These are phyloP conservation scores for Bufo gargarizans DNA, from an alignment of 2,113 vertebrate genomes.

Conservation along the genomic window DNA sequence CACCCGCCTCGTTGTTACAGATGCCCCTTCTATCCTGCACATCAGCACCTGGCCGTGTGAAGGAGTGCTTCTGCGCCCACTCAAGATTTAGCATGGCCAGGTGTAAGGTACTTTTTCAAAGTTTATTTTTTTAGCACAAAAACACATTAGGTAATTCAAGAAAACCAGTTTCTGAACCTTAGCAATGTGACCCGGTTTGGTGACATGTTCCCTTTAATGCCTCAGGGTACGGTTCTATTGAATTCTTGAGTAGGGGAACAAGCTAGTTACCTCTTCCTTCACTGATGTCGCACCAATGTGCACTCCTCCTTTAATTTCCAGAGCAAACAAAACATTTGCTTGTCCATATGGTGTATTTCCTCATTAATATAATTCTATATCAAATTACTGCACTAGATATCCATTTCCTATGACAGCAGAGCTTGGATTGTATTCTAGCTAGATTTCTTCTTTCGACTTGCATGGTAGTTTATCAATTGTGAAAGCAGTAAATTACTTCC, in stretches of 20 bases:
- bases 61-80: too few relatives aligned
- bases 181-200: too few relatives aligned
- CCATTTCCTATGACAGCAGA: not conserved
- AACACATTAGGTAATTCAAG: too few relatives aligned
- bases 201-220: too few relatives aligned
- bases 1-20: too few relatives aligned
- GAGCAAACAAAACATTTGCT: not conserved
- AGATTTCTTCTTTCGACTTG: not conserved
- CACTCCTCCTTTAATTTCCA: not conserved
- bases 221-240: too few relatives aligned
- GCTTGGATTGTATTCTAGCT: not conserved
- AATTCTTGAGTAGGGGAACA: not conserved
- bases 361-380: not conserved
- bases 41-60: too few relatives aligned
- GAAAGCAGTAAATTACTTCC: not conserved
- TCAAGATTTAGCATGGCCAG: too few relatives aligned
- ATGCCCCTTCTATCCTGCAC: too few relatives aligned
- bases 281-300: not conserved
- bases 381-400: not conserved
- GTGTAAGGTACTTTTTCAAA: too few relatives aligned
- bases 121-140: too few relatives aligned
- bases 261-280: not conserved
- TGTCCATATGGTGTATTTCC: not conserved
- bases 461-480: not conserved
- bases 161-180: too few relatives aligned